Evolutionary conservation across 2,888 invertebrate species (phyloP), one percentile per base, ranked within the genome.

Genomic region (Patella depressa): DNA sequence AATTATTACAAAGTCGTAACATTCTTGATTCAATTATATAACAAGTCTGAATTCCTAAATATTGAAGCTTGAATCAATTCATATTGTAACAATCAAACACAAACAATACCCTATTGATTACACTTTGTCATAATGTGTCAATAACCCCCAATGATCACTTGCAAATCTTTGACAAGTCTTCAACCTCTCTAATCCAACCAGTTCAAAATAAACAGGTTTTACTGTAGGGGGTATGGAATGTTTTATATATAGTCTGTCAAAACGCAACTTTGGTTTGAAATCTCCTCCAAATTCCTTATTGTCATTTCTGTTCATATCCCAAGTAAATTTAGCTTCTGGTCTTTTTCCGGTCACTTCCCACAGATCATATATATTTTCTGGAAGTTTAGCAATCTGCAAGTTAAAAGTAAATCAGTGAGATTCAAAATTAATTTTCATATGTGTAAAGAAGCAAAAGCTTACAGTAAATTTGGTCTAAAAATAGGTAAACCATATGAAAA

Each of bases 121-220:
- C 59, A 59, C 59, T 65, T 65, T 76, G 53, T 83, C 79, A 77
- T 89, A 90, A 79, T 91, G 91, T 7, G 89, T 81, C 71, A 92
- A 83, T 24, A 93, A 86, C 1, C 93, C 94, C 93, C 93, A 94
- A 83, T 94, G 94, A 87, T 94, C 94, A 84, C 93, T 93, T 4
- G 93, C 93, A 85, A 93, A 94, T 75, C 92, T 88, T 80, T 92
- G 92, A 75, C 92, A 92, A 5, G 90, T 89, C 17, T 89, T 78
- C 11, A 93, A 85, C 80, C 93, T 91, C 84, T 93, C 92, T 3
- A 93, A 82, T 17, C 94, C 94, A 73, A 93, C 90, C 24, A 94
- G 89, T 75, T 93, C 93, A 88, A 94, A 93, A 85, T 92, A 92
- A 59, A 90, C 90, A 0, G 93, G 91, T 71, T 88, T 87, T 17